Percentiles rank a stretch among this genome's conserved stretches.
These are phyloP conservation scores for Sylvilagus bachmani DNA, from an alignment of 2,113 vertebrate genomes.

Conservation along the genomic window DNA sequence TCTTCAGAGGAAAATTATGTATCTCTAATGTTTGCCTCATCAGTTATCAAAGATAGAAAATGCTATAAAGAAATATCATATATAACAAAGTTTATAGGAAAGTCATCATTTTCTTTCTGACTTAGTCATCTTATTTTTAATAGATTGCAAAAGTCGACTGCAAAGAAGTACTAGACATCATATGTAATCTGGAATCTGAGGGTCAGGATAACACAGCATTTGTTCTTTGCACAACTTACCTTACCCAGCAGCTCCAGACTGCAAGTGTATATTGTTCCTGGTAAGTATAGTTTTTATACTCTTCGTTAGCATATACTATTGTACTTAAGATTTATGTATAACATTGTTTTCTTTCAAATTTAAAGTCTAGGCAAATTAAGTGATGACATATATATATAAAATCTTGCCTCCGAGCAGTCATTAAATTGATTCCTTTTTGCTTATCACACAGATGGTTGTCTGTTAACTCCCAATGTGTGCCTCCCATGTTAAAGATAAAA, in stretches of 20 bases:
- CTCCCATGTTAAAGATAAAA: slow-evolving; percentile 47
- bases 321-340: slow-evolving; percentile 50
- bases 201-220: slow-evolving; percentile 98
- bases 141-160: slow-evolving; percentile 98
- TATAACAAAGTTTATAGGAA: slow-evolving; percentile 68
- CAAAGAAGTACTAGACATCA: slow-evolving; percentile 97
- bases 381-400: slow-evolving; percentile 55
- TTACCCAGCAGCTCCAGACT: slow-evolving; percentile 98
- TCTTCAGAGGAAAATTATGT: slow-evolving; percentile 35
- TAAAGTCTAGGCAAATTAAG: slow-evolving; percentile 56
- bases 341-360: slow-evolving; percentile 50
- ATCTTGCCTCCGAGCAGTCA: slow-evolving; percentile 36
- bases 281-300: slow-evolving; percentile 88
- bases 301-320: slow-evolving; percentile 50
- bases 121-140: slow-evolving; percentile 72
- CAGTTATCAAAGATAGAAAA: slow-evolving; percentile 46
- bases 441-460: background rate
- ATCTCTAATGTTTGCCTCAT: slow-evolving; percentile 34
- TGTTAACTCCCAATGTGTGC: background rate
- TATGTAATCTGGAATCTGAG: slow-evolving; percentile 97
- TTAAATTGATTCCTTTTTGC: slow-evolving; percentile 35
- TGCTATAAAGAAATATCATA: slow-evolving; percentile 49
- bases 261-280: slow-evolving; percentile 96
- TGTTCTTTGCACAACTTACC: slow-evolving; percentile 97
- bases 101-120: slow-evolving; percentile 69